phyloP scores from a whole-genome alignment of 2,113 vertebrate genomes.

The Dasypus novemcinctus region DNA sequence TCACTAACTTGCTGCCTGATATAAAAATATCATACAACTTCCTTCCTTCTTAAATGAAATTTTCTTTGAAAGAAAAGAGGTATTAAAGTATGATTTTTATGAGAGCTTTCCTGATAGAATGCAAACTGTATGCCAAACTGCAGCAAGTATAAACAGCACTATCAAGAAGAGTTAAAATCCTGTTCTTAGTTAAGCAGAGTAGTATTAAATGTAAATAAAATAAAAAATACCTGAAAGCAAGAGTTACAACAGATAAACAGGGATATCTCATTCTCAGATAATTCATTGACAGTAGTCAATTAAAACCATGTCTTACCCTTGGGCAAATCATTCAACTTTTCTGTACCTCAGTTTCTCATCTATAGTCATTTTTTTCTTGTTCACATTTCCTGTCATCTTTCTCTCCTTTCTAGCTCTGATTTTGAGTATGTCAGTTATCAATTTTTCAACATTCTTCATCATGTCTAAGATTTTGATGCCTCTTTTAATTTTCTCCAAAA shows the following conservation, averaged over 20 bases:
- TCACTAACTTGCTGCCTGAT: background rate
- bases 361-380: background rate
- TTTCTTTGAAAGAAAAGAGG: background rate
- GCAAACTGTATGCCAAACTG: background rate
- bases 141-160: background rate
- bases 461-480: background rate
- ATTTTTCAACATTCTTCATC: background rate
- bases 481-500: background rate
- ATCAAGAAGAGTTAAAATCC: constrained; percentile 19
- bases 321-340: background rate
- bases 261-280: background rate
- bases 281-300: background rate
- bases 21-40: background rate
- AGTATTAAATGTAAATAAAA: constrained; percentile 15
- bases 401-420: background rate
- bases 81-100: constrained; percentile 21
- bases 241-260: background rate
- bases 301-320: constrained; percentile 10
- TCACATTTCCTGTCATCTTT: constrained; percentile 2
- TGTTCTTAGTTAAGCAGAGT: background rate
- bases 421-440: constrained; percentile 40
- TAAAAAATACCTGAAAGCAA: background rate
- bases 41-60: background rate
- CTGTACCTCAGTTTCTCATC: background rate
- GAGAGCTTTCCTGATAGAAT: background rate